Base-by-base conservation (phyloP, 2,113 vertebrate species). In the Oncorhynchus clarkii region DNA sequence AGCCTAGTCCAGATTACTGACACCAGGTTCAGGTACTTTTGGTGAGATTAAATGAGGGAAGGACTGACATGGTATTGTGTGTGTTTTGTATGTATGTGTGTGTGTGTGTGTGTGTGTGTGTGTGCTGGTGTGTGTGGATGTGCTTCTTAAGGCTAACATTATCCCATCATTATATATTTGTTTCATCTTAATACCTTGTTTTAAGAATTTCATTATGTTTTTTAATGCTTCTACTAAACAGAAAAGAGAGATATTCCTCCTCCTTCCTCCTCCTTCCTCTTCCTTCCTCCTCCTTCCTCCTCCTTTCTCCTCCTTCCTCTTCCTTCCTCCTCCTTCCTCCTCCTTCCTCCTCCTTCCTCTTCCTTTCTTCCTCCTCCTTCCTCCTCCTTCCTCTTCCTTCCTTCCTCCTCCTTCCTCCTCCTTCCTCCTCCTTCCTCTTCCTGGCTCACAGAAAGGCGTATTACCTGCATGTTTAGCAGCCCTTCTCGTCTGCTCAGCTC, bases 401-500 rank as follows among this genome's bases (percentile, higher is more conserved):
- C n/a, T n/a, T n/a, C n/a, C n/a, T n/a, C n/a, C n/a, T n/a, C n/a
- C 26, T 20, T 67, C 39, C 51, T 70, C 14, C 20, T 72, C 66
- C 29, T 60, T 8, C 71, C 65, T 70, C 16, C 62, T 72, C 66
- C 48, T 60, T 8, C 71, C 65, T 73, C 34, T 13, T 79, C 60
- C 54, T 74, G 29, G 18, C 29, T 29, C 27, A 26, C 65, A 67
- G 34, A 62, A n/a, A 75, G 68, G 45, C 39, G 1, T 70, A 48
- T 51, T 70, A 48, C 68, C 34, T 70, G 68, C n/a, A 49, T 76
- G 67, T 59, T 74, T 70, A 73, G 75, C 34, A 64, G 79, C 66
- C 39, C 3, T 14, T 18, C 51, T 18, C 12, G 16, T 18, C 51
- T 14, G 51, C 51, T 54, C 62, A 34, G n/a, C 65, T 66, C 45